Evolutionary conservation across 2,113 vertebrate genomes (phyloP).

Genomic region (Tricholaema leucomelas): DNA sequence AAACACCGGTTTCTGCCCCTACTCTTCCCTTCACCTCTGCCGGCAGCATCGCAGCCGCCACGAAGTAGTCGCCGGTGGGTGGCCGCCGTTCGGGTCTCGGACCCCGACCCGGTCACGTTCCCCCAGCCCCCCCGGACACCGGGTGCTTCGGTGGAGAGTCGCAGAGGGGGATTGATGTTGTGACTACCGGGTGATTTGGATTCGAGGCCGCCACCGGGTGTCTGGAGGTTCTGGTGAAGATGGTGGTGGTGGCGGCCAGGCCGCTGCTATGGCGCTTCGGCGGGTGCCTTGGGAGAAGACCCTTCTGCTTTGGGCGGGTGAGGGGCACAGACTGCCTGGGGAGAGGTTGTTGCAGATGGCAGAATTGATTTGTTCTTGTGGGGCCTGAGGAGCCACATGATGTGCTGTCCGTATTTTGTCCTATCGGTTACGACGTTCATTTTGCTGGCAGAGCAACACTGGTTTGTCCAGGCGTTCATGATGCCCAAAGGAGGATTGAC

Average conservation of each 20-base stretch:
- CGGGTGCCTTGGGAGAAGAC: not conserved
- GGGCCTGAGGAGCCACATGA: not conserved
- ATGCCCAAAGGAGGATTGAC: fast-evolving
- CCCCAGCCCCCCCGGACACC: not conserved
- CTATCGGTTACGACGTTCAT: not conserved
- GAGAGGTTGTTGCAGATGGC: not conserved
- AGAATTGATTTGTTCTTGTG: not conserved
- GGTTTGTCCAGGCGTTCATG: not conserved
- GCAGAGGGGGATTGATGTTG: not conserved
- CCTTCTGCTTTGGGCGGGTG: too few species aligned
- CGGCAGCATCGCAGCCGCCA: not conserved
- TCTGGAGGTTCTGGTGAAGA: fast-evolving
- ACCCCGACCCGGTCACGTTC: too few species aligned
- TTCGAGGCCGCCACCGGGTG: not conserved
- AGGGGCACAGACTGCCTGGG: fast-evolving
- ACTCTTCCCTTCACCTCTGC: not conserved
- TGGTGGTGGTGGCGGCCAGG: not conserved
- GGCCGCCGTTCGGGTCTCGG: not conserved
- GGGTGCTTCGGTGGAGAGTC: too few species aligned
- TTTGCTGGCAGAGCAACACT: not conserved
- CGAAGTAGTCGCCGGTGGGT: not conserved
- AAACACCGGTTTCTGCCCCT: fast-evolving
- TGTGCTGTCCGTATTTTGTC: not conserved
- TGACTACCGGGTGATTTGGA: too few species aligned
- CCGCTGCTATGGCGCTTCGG: not conserved